Percentiles rank a stretch among this genome's conserved stretches.
phyloP scores from a whole-genome alignment of 2,797 vertebrate genomes.

The Eospalax fontanierii region DNA sequence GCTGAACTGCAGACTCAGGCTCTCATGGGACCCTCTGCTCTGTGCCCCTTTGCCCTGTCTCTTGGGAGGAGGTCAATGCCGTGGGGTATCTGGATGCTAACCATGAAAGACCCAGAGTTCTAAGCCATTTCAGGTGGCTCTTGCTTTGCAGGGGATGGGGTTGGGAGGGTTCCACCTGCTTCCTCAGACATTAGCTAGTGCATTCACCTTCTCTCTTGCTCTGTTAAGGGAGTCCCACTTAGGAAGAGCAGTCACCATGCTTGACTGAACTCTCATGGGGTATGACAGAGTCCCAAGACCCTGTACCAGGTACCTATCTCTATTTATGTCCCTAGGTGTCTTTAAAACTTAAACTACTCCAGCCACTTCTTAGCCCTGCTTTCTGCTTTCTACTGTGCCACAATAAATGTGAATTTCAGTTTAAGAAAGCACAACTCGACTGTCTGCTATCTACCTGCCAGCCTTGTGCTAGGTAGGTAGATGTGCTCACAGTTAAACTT shows the following conservation, averaged over 20 bases:
- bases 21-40: slow-evolving; percentile 46
- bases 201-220: neutral
- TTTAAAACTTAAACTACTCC: neutral
- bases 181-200: neutral
- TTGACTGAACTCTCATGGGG: neutral
- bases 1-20: slow-evolving; percentile 47
- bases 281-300: neutral
- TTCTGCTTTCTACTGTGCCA: neutral
- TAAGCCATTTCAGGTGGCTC: neutral
- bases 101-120: neutral
- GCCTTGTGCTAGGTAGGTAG: neutral
- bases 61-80: neutral
- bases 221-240: neutral
- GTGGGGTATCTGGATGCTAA: neutral
- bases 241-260: neutral
- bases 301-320: neutral
- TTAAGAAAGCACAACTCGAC: neutral
- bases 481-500: neutral
- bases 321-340: neutral
- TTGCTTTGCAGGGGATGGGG: neutral
- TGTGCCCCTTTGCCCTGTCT: neutral
- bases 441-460: neutral
- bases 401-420: neutral
- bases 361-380: neutral
- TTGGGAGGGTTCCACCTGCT: neutral